Evolutionary conservation across 2,797 vertebrate genomes (phyloP).

Genomic region (Lagocephalus sceleratus): DNA sequence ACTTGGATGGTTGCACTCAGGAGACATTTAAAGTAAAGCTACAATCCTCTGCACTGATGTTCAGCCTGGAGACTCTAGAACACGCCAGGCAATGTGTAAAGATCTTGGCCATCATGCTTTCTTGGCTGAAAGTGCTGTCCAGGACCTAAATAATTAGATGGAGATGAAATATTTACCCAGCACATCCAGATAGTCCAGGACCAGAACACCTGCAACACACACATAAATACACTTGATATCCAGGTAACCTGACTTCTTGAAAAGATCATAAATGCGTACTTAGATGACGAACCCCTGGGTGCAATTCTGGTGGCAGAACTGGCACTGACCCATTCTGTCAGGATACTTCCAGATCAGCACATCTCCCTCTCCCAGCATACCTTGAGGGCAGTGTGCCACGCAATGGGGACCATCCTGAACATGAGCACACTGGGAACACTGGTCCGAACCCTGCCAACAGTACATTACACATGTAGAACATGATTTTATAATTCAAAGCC

Average conservation of each 20-base stretch:
- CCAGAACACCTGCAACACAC: slow-evolving; percentile 80
- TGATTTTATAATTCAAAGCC: too few relatives aligned
- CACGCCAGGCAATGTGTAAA: too few relatives aligned
- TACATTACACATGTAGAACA: too few relatives aligned
- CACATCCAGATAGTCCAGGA: slow-evolving; percentile 80
- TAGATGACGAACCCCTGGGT: slow-evolving; percentile 78
- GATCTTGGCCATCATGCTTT: too few relatives aligned
- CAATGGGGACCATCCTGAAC: slow-evolving; percentile 84
- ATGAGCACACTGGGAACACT: slow-evolving; percentile 82
- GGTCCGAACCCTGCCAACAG: slow-evolving; percentile 77
- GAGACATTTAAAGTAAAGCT: too few relatives aligned
- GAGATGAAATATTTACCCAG: slow-evolving; percentile 60
- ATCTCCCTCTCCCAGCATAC: slow-evolving; percentile 76
- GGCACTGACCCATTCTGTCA: slow-evolving; percentile 73
- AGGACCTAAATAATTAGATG: neutral
- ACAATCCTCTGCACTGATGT: too few relatives aligned
- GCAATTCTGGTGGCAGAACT: slow-evolving; percentile 86
- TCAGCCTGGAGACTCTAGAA: too few relatives aligned
- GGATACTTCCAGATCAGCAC: slow-evolving; percentile 84
- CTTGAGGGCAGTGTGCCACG: slow-evolving; percentile 80
- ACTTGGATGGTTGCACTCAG: too few relatives aligned
- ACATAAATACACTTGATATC: slow-evolving; percentile 4
- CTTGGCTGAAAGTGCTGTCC: neutral
- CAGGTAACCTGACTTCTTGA: neutral
- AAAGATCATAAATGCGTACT: too few relatives aligned